Evolutionary conservation across 92 coral and sea anemone genomes (phyloP).

Genomic region (Actinernus sp.): DNA sequence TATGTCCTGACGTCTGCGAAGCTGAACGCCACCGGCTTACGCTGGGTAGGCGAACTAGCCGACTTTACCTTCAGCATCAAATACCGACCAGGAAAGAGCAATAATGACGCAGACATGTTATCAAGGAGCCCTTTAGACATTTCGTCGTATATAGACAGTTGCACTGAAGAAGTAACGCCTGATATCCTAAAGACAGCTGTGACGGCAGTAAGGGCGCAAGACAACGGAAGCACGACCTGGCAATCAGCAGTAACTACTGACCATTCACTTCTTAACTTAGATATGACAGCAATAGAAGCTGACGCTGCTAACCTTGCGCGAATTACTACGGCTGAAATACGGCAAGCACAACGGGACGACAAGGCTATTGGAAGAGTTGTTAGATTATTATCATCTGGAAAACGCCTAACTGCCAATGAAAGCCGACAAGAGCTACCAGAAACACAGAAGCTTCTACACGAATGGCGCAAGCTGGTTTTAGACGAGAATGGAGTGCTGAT

Average conservation of each 20-base stretch:
- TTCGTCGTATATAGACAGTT: neutral
- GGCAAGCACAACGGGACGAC: neutral
- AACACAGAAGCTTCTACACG: neutral
- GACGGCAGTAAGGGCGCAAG: neutral
- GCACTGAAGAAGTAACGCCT: neutral
- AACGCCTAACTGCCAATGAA: neutral
- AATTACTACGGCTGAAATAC: constrained; percentile 2
- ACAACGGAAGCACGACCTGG: neutral
- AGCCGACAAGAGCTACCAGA: neutral
- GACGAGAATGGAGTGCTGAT: neutral
- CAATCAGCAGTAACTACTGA: neutral
- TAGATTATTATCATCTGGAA: neutral
- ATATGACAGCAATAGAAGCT: neutral
- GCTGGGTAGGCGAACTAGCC: constrained; percentile 63
- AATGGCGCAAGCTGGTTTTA: neutral
- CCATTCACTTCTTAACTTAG: neutral
- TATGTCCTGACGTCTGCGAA: constrained; percentile 54
- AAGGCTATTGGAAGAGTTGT: neutral
- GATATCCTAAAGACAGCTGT: neutral
- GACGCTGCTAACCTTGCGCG: no score
- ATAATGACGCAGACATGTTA: constrained; percentile 50
- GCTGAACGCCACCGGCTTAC: constrained; percentile 51
- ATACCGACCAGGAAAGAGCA: constrained; percentile 63
- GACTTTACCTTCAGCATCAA: constrained; percentile 48
- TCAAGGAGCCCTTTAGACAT: neutral